phyloP scores from a whole-genome alignment of 1,140 invertebrate species.

The Amyelois transitella region DNA sequence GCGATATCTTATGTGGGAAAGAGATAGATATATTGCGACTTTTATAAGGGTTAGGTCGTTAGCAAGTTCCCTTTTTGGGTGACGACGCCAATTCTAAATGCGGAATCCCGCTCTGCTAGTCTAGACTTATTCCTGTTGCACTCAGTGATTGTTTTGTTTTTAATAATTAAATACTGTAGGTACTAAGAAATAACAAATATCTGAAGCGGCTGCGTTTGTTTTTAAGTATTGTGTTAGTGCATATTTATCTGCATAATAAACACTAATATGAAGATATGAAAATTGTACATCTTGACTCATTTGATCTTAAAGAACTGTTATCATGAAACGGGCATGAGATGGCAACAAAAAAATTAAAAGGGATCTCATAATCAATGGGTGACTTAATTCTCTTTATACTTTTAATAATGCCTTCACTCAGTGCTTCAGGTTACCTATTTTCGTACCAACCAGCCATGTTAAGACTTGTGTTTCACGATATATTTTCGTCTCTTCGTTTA shows the following conservation, averaged over 20 bases:
- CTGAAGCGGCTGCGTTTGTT: too few species aligned
- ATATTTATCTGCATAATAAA: too few species aligned
- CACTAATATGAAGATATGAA: too few species aligned
- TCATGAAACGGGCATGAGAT: too few species aligned
- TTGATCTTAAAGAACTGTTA: too few species aligned
- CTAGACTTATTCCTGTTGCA: background rate
- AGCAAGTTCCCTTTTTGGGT: background rate
- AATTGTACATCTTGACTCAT: too few species aligned
- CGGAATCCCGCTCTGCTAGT: background rate
- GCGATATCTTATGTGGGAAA: background rate
- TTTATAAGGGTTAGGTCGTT: conserved; percentile 12
- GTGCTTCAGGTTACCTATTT: conserved; percentile 32
- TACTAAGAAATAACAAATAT: too few species aligned
- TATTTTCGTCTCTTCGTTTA: conserved; percentile 49
- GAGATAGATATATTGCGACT: background rate
- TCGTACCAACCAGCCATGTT: conserved; percentile 23
- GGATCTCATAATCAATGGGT: conserved; percentile 6
- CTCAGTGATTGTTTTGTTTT: background rate
- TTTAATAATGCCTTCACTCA: conserved; percentile 32
- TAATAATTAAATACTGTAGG: background rate
- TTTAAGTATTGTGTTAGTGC: too few species aligned
- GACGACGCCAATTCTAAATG: background rate
- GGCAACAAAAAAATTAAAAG: too few species aligned
- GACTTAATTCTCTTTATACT: conserved; percentile 12
- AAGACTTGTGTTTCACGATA: conserved; percentile 39